A percentile compares a stretch with the other conserved stretches of the same genome.
Conservation (phyloP, 2,888 invertebrate species). For the Torymus auratus region DNA sequence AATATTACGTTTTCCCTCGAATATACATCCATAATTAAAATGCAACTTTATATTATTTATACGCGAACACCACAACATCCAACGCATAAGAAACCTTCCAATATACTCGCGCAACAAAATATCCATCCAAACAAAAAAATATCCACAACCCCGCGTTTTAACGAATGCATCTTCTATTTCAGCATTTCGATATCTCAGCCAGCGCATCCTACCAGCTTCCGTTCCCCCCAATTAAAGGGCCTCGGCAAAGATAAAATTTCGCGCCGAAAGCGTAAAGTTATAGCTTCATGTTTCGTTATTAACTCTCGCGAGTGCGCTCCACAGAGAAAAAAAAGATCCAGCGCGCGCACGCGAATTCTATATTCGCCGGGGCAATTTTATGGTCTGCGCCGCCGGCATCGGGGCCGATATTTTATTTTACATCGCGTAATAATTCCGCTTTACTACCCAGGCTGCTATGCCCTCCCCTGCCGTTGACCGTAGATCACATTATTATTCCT, state of each 20-base stretch:
- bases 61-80: no score
- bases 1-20: no score
- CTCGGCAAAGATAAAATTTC: no score
- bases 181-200: no score
- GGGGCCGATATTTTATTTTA: slow-evolving; percentile 56
- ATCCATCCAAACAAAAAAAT: no score
- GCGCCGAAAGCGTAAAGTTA: not conserved
- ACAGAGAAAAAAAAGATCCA: not conserved
- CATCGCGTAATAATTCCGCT: slow-evolving; percentile 56
- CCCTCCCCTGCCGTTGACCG: not conserved
- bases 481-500: slow-evolving; percentile 58
- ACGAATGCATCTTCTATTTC: no score
- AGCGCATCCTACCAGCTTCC: no score
- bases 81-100: no score
- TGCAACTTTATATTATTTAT: no score
- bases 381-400: slow-evolving; percentile 26
- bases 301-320: slow-evolving; percentile 6
- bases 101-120: no score
- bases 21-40: no score
- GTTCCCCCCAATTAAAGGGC: not conserved
- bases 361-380: slow-evolving; percentile 35
- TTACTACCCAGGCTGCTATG: slow-evolving; percentile 29
- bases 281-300: slow-evolving; percentile 36
- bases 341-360: not conserved
- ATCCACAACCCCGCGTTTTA: no score